A percentile compares a stretch with the other conserved stretches of the same genome.
phyloP scores from a whole-genome alignment of 2,113 vertebrate genomes.

The Erythrolamprus reginae region DNA sequence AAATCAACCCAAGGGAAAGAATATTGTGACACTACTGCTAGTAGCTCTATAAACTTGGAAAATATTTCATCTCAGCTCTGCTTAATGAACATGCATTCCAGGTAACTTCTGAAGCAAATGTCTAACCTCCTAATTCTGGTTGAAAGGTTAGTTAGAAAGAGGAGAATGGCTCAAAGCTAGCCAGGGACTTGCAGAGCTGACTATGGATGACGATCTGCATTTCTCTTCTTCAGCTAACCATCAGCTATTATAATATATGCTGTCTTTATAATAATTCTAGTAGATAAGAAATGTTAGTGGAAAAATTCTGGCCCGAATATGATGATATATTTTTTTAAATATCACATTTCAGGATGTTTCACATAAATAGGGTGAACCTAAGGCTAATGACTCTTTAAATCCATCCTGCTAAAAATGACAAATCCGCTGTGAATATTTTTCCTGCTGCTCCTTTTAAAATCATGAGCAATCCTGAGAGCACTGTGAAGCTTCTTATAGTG shows the following conservation, averaged over 20 bases:
- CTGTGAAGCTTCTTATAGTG: constrained; percentile 12
- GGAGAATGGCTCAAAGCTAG: not conserved
- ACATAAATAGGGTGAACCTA: constrained; percentile 23
- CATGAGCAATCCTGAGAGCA: constrained; percentile 28
- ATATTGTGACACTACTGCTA: not conserved
- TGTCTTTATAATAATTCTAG: not conserved
- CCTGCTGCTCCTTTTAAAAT: constrained; percentile 38
- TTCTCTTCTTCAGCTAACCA: not conserved
- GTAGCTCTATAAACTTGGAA: not conserved
- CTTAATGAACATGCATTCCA: not conserved
- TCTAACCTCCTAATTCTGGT: not conserved
- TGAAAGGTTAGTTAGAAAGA: not conserved
- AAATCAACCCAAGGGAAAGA: not conserved
- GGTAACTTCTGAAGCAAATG: not conserved
- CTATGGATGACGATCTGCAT: not conserved
- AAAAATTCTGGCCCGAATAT: constrained; percentile 10
- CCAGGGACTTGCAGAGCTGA: not conserved
- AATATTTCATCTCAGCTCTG: not conserved
- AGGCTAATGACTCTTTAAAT: constrained; percentile 22
- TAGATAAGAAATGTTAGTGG: not conserved
- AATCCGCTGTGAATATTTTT: constrained; percentile 8
- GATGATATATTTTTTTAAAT: not conserved
- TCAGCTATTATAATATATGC: not conserved
- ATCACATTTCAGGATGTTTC: constrained; percentile 1
- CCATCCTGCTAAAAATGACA: constrained; percentile 25